Evolutionary conservation across 1,140 invertebrate species (phyloP), one percentile per base, ranked within the genome.

Genomic region (Heterodera schachtii): DNA sequence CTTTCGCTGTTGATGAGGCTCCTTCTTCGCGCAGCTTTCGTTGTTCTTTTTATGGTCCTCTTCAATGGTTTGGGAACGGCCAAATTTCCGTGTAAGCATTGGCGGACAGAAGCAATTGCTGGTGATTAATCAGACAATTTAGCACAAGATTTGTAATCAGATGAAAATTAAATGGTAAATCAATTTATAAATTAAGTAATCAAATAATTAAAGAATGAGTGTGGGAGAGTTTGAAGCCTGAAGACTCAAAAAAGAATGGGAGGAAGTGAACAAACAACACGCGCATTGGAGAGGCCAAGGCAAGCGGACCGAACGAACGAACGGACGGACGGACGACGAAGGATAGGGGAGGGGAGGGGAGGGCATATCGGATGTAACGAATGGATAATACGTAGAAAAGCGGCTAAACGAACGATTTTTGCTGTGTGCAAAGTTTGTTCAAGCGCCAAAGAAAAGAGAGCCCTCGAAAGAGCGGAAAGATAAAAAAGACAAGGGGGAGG

Each of bases 31-130:
- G 31, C 47, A 16, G 69, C 47, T 77, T 21, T 66, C 69, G 43
- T 16, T 66, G 66, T 52, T 44, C 43, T 77, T 64, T 19, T 71
- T 41, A 41, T 46, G 69, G 66, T 78, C 47, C 21, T 78, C 77
- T 43, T 78, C 77, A 8, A 78, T 78, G 19, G 77, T 78, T 69
- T 64, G 57, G 5, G 77, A 78, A 4, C 77, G 31, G 5, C 70
- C 64, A 1, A 78, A 52, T 70, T 46, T 43, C 41, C 64, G 66
- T 4, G 21, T n/a, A n/a, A 64, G 64, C 77, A 69, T 78, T 78
- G 66, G 3, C 5, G 44, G 16, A 13, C 8, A 75, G 46, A 49
- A 31, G 31, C 31, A 31, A 31, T 31, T 31, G 31, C 31, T 31
- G 60, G 46, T 74, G 16, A 74, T 11, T 75, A 52, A 52, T 52